These are phyloP conservation scores for Crypturellus tataupa DNA, from an alignment of 2,797 vertebrate genomes.

Conservation along the genomic window DNA sequence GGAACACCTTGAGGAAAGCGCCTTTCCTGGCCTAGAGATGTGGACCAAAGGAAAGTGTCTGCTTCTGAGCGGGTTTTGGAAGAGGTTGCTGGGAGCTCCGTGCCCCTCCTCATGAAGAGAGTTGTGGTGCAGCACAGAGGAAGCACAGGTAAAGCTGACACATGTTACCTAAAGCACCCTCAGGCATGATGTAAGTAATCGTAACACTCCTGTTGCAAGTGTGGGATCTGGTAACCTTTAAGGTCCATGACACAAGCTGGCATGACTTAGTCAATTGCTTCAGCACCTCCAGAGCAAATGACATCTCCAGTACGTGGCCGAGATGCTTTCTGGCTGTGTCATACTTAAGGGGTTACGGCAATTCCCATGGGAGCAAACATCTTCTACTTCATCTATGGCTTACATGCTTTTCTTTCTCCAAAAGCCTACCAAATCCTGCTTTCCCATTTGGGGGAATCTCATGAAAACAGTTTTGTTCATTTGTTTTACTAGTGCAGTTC, in stretches of 20 bases:
- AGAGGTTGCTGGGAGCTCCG: not conserved
- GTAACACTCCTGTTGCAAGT: rapidly evolving
- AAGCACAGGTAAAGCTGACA: not conserved
- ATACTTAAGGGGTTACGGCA: not conserved
- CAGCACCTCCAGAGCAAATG: not conserved
- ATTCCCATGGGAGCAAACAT: not conserved
- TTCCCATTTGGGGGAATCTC: not conserved
- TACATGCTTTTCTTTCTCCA: not conserved
- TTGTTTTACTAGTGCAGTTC: not conserved
- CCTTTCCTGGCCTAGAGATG: not conserved
- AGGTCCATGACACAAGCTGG: rapidly evolving
- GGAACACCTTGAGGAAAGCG: not conserved
- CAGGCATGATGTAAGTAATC: not conserved
- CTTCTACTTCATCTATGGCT: not conserved
- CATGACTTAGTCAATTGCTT: rapidly evolving
- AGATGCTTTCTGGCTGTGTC: not conserved
- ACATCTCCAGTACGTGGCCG: not conserved
- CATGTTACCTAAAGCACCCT: not conserved
- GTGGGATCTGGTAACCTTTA: rapidly evolving
- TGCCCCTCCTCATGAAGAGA: not conserved
- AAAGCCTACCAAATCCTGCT: not conserved
- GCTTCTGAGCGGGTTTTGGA: not conserved
- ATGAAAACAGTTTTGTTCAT: not conserved
- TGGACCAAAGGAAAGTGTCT: not conserved
- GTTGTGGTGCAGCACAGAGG: rapidly evolving